A percentile compares a stretch with the other conserved stretches of the same genome.
Conservation (phyloP, 2,888 invertebrate species). For the Drosophila crucigera region DNA sequence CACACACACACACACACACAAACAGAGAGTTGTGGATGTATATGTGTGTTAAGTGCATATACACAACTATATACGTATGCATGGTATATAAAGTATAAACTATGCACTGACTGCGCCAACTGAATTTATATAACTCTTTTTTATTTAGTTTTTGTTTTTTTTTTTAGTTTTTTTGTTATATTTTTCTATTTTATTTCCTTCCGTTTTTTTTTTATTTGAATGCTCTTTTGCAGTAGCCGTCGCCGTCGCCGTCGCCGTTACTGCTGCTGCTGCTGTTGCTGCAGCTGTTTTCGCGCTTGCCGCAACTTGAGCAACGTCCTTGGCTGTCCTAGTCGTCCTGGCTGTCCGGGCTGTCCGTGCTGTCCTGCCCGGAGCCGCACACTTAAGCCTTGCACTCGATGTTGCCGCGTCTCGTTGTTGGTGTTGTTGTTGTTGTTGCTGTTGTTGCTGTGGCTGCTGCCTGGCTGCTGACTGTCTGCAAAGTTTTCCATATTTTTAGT, state of each 20-base stretch:
- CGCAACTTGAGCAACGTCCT: conserved; percentile 78
- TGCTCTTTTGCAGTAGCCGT: conserved; percentile 30
- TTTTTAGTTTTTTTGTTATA: conserved; percentile 1
- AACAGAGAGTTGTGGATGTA: conserved; percentile 8
- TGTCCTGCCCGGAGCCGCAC: conserved; percentile 41
- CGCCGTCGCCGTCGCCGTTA: conserved; percentile 30
- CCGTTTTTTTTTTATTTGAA: conserved; percentile 38
- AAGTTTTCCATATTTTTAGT: conserved; percentile 81
- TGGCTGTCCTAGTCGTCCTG: conserved; percentile 63
- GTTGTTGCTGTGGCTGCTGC: conserved; percentile 53
- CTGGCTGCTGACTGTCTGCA: conserved; percentile 74
- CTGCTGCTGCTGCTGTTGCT: conserved; percentile 41
- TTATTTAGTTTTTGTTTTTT: neutral
- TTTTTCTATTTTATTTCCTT: conserved; percentile 11
- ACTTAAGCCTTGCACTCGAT: conserved; percentile 66
- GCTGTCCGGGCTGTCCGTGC: conserved; percentile 39
- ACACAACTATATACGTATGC: conserved; percentile 21
- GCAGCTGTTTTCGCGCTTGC: conserved; percentile 73
- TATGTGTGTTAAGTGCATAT: conserved; percentile 18
- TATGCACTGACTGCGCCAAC: conserved; percentile 54
- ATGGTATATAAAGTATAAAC: conserved; percentile 39
- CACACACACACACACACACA: conserved; percentile 4
- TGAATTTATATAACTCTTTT: conserved; percentile 63
- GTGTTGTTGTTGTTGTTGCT: conserved; percentile 39
- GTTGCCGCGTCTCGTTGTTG: conserved; percentile 40